These are phyloP conservation scores for Dinocampus coccinellae DNA, from an alignment of 2,888 invertebrate species.

Conservation along the genomic window DNA sequence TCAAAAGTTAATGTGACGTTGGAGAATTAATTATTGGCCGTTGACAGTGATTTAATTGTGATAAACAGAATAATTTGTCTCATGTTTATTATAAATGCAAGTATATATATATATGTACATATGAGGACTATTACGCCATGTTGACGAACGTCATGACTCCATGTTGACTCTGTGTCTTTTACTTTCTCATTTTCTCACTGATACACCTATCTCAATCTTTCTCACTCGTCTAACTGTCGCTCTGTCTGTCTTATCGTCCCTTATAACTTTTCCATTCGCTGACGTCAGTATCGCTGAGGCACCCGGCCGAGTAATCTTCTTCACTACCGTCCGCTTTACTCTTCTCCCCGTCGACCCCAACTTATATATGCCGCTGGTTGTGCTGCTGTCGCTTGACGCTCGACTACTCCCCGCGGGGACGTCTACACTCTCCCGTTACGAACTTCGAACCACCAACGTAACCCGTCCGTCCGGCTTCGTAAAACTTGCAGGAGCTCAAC, in stretches of 20 bases:
- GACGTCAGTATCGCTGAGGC: slow-evolving; percentile 49
- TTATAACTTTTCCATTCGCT: slow-evolving; percentile 55
- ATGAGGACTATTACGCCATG: not conserved
- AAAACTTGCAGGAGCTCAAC: slow-evolving; percentile 52
- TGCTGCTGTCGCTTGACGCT: slow-evolving; percentile 1
- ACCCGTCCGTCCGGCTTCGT: slow-evolving; percentile 50
- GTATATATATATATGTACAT: not conserved
- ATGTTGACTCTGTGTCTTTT: not conserved
- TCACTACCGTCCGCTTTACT: slow-evolving; percentile 24
- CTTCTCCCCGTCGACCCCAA: slow-evolving; percentile 27
- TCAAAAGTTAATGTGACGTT: not conserved
- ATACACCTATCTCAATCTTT: not conserved
- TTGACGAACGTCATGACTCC: not conserved
- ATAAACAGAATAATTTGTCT: not conserved
- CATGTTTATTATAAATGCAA: not conserved
- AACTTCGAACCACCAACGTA: slow-evolving; percentile 58
- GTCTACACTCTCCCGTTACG: slow-evolving; percentile 44
- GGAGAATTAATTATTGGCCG: not conserved
- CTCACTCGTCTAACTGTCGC: not conserved
- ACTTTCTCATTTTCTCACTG: no score
- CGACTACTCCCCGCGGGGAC: slow-evolving; percentile 37
- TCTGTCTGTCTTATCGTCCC: slow-evolving; percentile 51
- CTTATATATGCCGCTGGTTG: not conserved
- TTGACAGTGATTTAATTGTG: not conserved
- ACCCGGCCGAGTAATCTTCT: slow-evolving; percentile 31